Base-by-base conservation (phyloP, 2,113 vertebrate species). In the Thomomys bottae region DNA sequence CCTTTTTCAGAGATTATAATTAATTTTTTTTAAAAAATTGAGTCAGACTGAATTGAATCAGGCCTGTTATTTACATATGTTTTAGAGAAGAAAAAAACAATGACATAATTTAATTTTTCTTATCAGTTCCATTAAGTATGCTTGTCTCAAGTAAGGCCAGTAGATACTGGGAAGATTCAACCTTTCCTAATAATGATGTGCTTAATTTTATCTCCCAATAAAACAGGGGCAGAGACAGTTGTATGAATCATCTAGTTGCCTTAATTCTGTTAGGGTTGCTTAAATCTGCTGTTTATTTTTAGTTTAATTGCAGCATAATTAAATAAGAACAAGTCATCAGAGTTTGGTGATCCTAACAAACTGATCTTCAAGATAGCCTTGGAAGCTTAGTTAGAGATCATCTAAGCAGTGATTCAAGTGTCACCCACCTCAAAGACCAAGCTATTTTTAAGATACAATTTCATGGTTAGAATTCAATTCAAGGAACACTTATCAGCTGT, bases 201-300 rank as follows among this genome's bases (percentile, higher is more conserved):
- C 59, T 93, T 72, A 38, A 81, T 90, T 80, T 80, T 77, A 71
- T 38, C 81, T 21, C 49, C 24, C 30, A 83, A 88, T 38, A 42
- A 79, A 68, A 78, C 34, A 83, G 20, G 12, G 34, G 20, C 12
- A 75, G 72, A 21, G 76, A 78, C n/a, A 57, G 88, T 83, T 84
- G 28, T 89, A 72, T 90, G 36, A 87, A 59, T 90, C 76, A 73
- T 11, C 23, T 59, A 88, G 59, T 88, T 11, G 32, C 77, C 57
- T 88, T 34, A 80, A 81, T 93, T 90, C 63, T 88, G 68, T 87
- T 94, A 63, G 66, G 81, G 45, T 84, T 85, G 77, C 49, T 94
- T 80, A 92, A 94, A 94, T 80, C 66, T 73, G 40, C 45, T 92
- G 80, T 64, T 95, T 91, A 90, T 85, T 87, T 94, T 94, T 89